Evolutionary conservation across 2,113 vertebrate species (phyloP).

Genomic region (Hydrochoerus hydrochaeris): DNA sequence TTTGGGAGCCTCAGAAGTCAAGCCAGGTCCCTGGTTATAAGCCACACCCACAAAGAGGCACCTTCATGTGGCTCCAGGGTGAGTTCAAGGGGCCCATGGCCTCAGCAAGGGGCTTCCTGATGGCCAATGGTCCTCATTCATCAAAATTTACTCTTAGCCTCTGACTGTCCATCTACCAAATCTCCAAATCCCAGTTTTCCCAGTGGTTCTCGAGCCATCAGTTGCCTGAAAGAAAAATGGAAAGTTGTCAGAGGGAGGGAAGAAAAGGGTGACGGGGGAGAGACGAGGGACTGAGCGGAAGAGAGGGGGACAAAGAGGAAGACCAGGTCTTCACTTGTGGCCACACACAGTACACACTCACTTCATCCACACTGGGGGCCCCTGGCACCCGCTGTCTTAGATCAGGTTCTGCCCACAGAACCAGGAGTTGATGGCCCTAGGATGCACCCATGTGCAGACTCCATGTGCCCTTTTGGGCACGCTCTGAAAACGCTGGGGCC

Average conservation of each 20-base stretch:
- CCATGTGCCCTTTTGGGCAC: neutral
- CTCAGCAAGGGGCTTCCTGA: neutral
- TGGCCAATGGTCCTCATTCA: neutral
- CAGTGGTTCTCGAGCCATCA: slow-evolving; percentile 95
- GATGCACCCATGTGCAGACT: neutral
- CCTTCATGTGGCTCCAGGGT: neutral
- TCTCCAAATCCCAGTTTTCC: slow-evolving; percentile 96
- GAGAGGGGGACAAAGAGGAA: neutral
- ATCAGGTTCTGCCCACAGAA: neutral
- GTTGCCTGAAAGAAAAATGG: slow-evolving; percentile 87
- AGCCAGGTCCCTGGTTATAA: neutral
- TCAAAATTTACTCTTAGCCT: slow-evolving; percentile 80
- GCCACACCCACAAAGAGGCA: too few relatives aligned
- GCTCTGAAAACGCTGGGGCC: neutral
- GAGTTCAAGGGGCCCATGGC: neutral
- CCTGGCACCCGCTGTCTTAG: neutral
- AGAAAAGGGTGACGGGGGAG: neutral
- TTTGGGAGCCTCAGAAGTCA: neutral
- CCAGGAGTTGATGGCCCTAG: neutral
- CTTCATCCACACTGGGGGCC: neutral
- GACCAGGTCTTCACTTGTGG: rapidly evolving
- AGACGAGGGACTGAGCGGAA: neutral
- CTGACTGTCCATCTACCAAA: slow-evolving; percentile 83
- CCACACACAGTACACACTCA: neutral
- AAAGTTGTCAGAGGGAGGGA: neutral